Conservation (phyloP, 1,140 invertebrate genomes). For the Sitodiplosis mosellana region DNA sequence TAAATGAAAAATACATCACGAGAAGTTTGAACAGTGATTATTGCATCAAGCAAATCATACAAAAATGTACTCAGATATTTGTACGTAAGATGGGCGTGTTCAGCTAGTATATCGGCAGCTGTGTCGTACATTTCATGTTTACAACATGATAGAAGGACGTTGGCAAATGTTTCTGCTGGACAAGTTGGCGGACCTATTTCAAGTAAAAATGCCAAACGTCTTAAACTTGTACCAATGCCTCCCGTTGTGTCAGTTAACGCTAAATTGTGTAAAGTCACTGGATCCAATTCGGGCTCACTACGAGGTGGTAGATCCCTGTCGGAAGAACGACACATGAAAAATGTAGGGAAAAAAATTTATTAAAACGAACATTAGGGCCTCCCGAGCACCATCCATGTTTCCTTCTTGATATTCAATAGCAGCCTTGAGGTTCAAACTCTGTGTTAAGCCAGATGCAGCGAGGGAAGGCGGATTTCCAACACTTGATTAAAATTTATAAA, state of each 20-base stretch:
- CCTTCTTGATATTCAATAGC: conserved; percentile 96
- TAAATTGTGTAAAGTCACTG: conserved; percentile 95
- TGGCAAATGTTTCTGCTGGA: conserved; percentile 94
- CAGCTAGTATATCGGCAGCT: conserved; percentile 93
- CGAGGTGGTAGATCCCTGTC: conserved; percentile 80
- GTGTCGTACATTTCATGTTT: conserved; percentile 97
- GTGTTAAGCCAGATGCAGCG: conserved; percentile 90
- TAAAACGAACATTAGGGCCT: conserved; percentile 57
- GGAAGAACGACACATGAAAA: no score
- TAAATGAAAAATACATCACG: no score
- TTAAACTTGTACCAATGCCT: conserved; percentile 75
- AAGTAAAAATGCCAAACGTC: conserved; percentile 92
- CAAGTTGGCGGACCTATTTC: conserved; percentile 76
- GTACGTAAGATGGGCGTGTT: conserved; percentile 93
- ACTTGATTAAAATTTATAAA: no score
- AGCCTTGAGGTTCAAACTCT: conserved; percentile 97
- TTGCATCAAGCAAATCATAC: conserved; percentile 78
- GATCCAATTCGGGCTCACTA: conserved; percentile 93
- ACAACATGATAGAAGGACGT: conserved; percentile 85
- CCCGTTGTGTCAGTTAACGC: conserved; percentile 79
- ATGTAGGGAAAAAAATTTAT: no score
- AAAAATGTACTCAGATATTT: conserved; percentile 87
- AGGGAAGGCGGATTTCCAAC: conserved; percentile 93
- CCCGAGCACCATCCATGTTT: conserved; percentile 78
- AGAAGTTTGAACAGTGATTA: conserved; percentile 94